phyloP scores from a whole-genome alignment of 1,140 invertebrate genomes.

The Asobara japonica region DNA sequence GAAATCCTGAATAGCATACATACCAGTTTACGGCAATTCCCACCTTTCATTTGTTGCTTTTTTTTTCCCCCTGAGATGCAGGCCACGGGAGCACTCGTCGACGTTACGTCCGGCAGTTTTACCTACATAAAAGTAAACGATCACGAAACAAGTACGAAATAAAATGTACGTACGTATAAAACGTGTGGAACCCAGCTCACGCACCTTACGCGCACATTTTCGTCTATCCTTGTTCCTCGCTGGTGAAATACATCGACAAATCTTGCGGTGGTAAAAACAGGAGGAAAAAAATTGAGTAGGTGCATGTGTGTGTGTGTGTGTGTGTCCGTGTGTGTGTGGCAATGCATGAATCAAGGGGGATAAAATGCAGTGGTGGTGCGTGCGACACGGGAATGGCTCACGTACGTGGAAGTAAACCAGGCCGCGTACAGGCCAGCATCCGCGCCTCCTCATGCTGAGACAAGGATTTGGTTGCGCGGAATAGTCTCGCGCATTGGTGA shows the following conservation, averaged over 20 bases:
- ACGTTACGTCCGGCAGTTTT: conserved; percentile 28
- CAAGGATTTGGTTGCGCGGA: conserved; percentile 45
- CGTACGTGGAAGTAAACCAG: conserved; percentile 63
- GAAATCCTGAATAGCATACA: background rate
- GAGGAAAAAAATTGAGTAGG: background rate
- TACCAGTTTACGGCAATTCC: conserved; percentile 35
- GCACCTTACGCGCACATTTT: conserved; percentile 32
- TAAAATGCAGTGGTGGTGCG: conserved; percentile 35
- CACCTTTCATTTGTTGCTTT: background rate
- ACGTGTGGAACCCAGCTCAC: conserved; percentile 39
- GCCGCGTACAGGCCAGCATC: conserved; percentile 54
- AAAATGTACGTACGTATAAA: conserved; percentile 47
- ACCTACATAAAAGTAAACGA: conserved; percentile 29
- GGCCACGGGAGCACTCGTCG: conserved; percentile 47
- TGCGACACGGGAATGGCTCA: conserved; percentile 33
- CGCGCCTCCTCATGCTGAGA: background rate
- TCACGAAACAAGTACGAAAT: background rate
- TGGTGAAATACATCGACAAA: conserved; percentile 20
- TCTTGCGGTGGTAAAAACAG: background rate
- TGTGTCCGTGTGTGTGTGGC: conserved; percentile 30
- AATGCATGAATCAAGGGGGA: conserved; percentile 18
- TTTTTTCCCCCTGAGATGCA: conserved; percentile 45
- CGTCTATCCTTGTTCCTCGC: conserved; percentile 3
- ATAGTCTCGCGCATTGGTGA: too few relatives aligned
- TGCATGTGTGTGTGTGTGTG: too few relatives aligned